These are phyloP conservation scores for Latrodectus geometricus DNA, from an alignment of 1,140 invertebrate genomes.

Conservation along the genomic window DNA sequence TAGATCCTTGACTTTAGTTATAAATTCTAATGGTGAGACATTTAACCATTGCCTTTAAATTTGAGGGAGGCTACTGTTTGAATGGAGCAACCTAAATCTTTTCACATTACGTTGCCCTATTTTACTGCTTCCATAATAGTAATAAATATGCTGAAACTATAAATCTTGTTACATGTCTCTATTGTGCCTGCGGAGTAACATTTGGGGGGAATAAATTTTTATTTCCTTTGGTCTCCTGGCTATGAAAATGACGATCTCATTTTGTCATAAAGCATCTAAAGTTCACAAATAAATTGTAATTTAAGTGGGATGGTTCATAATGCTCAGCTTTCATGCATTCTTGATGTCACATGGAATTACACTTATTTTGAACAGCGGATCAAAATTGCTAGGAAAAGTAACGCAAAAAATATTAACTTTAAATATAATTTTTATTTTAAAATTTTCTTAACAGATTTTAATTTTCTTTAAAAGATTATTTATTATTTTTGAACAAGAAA, in stretches of 20 bases:
- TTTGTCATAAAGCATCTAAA: slow-evolving; percentile 34
- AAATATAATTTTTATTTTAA: too few species aligned
- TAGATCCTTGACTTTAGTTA: slow-evolving; percentile 11
- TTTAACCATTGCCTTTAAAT: slow-evolving; percentile 13
- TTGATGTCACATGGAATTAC: not conserved
- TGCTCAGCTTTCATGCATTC: not conserved
- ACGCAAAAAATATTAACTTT: too few species aligned
- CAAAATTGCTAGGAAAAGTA: too few species aligned
- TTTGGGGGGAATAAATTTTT: slow-evolving; percentile 46
- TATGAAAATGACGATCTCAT: slow-evolving; percentile 54
- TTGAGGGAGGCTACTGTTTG: slow-evolving; percentile 31
- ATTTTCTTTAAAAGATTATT: too few species aligned
- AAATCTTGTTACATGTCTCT: slow-evolving; percentile 50
- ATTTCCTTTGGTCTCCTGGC: slow-evolving; percentile 18
- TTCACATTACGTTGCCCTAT: slow-evolving; percentile 50
- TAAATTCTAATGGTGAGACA: slow-evolving; percentile 56
- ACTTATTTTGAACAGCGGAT: too few species aligned
- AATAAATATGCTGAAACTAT: slow-evolving; percentile 60
- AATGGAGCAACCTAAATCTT: slow-evolving; percentile 56
- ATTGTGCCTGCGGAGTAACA: slow-evolving; percentile 43
- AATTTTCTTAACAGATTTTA: too few species aligned
- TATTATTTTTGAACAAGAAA: too few species aligned
- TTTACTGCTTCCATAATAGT: slow-evolving; percentile 59
- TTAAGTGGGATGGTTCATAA: slow-evolving; percentile 22
- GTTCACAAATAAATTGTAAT: slow-evolving; percentile 51